Base-by-base conservation (phyloP, 2,797 vertebrate species). In the Sternarchorhynchus goeldii region DNA sequence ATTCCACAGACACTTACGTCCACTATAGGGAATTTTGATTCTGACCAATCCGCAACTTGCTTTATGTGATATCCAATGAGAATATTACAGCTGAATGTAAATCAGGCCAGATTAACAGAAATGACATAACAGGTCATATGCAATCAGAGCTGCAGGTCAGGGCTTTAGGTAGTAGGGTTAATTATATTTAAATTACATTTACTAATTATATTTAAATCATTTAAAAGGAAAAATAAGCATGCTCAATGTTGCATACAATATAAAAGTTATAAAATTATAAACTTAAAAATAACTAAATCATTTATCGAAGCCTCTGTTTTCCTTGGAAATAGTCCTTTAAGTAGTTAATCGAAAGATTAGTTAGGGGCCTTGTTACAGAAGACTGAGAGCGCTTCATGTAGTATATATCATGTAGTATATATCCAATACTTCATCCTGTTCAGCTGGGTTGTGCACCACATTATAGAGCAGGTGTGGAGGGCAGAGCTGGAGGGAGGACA, bases 11-110 rank as follows among this genome's bases (percentile, higher is more conserved):
- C 50, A 63, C 56, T 65, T 77, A 64, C 5, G 29, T 81, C 84
- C 77, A 79, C 81, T 78, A 70, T 63, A 75, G 83, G 79, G 73
- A 67, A 66, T 84, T 16, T 50, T 31, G 55, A 75, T 77, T 81
- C 59, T 72, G 66, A 73, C 60, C 73, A 63, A 80, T 75, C 81
- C n/a, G 65, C 5, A 73, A 74, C 69, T 85, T 72, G 78, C 29
- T 85, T 85, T 82, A 66, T 53, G 32, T n/a, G 5, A 34, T 29
- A 16, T 81, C 74, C 36, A 85, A 56, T 60, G 53, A 77, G 36
- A 81, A 75, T 41, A 67, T 63, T 75, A 83, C 31, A 76, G 55
- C 77, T 81, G 73, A 57, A 55, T 84, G 75, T 32, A n/a, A 39
- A 14, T 16, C 57, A 53, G n/a, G 68, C 58, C 73, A 55, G 34